Evolutionary conservation across 2,888 invertebrate species (phyloP).

Genomic region (Ochlodes sylvanus): DNA sequence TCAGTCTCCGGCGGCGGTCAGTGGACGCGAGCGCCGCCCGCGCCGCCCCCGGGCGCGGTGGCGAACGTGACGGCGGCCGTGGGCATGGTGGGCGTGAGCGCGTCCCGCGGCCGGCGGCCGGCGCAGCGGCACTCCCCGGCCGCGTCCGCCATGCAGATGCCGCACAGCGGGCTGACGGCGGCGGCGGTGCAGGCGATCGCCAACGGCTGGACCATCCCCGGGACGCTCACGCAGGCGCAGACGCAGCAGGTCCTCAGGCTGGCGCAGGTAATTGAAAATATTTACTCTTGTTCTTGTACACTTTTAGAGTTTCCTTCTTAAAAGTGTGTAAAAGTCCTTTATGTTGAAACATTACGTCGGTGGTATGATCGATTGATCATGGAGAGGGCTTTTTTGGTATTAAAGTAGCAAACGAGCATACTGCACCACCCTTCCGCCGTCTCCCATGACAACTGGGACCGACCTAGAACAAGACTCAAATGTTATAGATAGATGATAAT

Average conservation of each 20-base stretch:
- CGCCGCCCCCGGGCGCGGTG: conserved; percentile 85
- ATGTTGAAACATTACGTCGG: no score
- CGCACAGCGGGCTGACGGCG: conserved; percentile 69
- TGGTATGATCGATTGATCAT: no score
- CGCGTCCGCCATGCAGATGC: conserved; percentile 69
- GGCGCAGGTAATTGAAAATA: conserved; percentile 64
- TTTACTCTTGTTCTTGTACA: no score
- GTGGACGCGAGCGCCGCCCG: conserved; percentile 92
- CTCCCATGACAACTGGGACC: no score
- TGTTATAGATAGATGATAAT: no score
- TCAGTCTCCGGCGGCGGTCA: conserved; percentile 85
- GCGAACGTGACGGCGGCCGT: conserved; percentile 56
- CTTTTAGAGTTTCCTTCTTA: no score
- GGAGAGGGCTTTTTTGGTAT: no score
- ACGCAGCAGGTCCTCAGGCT: conserved; percentile 81
- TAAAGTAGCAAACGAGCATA: no score
- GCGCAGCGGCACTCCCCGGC: conserved; percentile 65
- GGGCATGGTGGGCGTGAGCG: conserved; percentile 62
- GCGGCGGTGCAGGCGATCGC: conserved; percentile 76
- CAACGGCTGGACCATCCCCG: conserved; percentile 67
- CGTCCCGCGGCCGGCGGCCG: conserved; percentile 64
- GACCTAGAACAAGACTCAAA: no score
- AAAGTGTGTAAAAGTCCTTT: no score
- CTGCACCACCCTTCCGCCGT: no score
- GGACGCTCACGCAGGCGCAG: conserved; percentile 75